Conservation (phyloP, 2,797 vertebrate species). For the Pangasius larnaudii region DNA sequence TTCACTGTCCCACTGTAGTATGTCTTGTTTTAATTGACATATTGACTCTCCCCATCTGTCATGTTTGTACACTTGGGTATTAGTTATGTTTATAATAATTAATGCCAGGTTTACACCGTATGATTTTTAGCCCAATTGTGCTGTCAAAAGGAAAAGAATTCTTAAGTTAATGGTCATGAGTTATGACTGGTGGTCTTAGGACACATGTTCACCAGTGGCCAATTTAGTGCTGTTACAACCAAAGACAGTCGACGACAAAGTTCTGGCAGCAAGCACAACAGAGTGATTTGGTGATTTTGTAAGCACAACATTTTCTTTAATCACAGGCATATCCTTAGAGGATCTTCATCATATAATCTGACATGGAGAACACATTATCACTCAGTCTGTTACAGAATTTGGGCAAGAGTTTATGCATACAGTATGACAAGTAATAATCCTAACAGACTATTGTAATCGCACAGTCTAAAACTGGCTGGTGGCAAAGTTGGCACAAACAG, state of each 20-base stretch:
- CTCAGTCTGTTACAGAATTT: background rate
- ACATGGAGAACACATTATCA: background rate
- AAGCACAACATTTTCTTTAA: background rate
- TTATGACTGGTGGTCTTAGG: background rate
- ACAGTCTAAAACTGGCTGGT: background rate
- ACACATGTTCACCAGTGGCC: background rate
- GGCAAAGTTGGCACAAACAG: background rate
- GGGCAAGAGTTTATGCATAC: background rate
- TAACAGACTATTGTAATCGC: background rate
- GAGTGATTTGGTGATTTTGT: background rate
- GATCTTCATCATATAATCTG: background rate
- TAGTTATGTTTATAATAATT: background rate
- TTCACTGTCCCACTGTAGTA: background rate
- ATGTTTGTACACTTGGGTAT: background rate
- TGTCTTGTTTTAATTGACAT: background rate
- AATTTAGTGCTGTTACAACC: background rate
- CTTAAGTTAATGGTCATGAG: no score
- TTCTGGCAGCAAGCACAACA: background rate
- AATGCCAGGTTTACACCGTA: background rate
- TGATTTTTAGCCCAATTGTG: background rate
- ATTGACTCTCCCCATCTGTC: background rate
- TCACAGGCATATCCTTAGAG: background rate
- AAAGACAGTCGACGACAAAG: background rate
- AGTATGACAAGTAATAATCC: background rate
- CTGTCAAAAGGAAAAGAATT: background rate